Percentiles rank a stretch among this genome's conserved stretches.
phyloP scores from a whole-genome alignment of 1,140 invertebrate genomes.

The Cotesia glomerata region DNA sequence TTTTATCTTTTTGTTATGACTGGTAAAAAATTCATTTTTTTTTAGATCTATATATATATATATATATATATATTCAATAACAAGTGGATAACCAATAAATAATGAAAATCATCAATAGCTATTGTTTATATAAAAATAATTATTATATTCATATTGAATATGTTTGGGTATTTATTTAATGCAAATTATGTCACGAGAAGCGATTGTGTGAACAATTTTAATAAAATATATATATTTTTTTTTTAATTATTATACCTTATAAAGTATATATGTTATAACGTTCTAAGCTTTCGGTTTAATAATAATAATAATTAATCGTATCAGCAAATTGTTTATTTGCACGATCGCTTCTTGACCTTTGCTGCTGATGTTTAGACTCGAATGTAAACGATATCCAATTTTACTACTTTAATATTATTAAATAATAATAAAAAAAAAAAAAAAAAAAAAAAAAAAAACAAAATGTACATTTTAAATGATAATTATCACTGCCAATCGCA shows the following conservation, averaged over 20 bases:
- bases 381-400: neutral
- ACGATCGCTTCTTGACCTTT: conserved; percentile 30
- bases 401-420: neutral
- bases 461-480: neutral
- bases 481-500: neutral
- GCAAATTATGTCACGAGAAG: conserved; percentile 23
- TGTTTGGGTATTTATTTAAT: conserved; percentile 4
- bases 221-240: neutral
- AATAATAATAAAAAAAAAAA: too few relatives aligned
- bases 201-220: conserved; percentile 28
- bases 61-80: conserved; percentile 42
- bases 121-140: neutral
- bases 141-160: neutral
- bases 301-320: too few relatives aligned
- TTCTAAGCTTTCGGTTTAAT: too few relatives aligned
- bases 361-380: conserved; percentile 22
- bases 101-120: neutral
- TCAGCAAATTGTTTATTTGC: conserved; percentile 17
- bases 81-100: conserved; percentile 14
- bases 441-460: too few relatives aligned
- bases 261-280: too few relatives aligned
- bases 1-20: conserved; percentile 40
- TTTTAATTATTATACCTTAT: neutral
- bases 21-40: conserved; percentile 33
- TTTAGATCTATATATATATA: too few relatives aligned